Conservation (phyloP, 1,140 invertebrate species). For the Helicoverpa zea region DNA sequence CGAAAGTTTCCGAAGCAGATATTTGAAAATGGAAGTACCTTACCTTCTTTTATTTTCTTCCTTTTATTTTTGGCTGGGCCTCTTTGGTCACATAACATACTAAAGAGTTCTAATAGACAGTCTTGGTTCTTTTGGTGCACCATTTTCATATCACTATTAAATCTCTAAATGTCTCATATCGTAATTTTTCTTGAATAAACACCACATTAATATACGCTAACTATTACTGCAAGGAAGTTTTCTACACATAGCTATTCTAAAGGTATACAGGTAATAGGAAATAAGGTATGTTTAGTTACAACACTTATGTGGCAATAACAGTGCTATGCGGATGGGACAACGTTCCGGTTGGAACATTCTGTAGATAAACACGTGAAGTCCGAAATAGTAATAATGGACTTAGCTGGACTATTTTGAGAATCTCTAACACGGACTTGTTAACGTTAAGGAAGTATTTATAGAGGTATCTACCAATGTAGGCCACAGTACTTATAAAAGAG, state of each 20-base stretch:
- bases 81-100: slow-evolving; percentile 70
- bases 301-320: background rate
- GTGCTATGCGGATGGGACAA: slow-evolving; percentile 17
- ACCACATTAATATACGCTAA: background rate
- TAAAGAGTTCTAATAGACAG: slow-evolving; percentile 71
- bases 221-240: slow-evolving; percentile 11
- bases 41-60: slow-evolving; percentile 58
- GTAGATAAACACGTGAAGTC: slow-evolving; percentile 10
- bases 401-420: slow-evolving; percentile 2
- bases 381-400: slow-evolving; percentile 4
- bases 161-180: too few species aligned
- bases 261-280: slow-evolving; percentile 7
- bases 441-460: slow-evolving; percentile 1
- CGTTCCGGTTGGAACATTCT: slow-evolving; percentile 15
- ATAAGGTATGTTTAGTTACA: background rate
- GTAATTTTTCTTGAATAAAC: background rate
- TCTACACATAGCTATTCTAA: background rate
- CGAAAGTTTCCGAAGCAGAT: slow-evolving; percentile 32
- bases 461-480: background rate
- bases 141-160: slow-evolving; percentile 58
- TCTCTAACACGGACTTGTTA: background rate
- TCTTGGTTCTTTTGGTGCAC: slow-evolving; percentile 69
- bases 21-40: slow-evolving; percentile 44
- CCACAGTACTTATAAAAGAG: too few species aligned
- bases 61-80: slow-evolving; percentile 51